These are phyloP conservation scores for Camponotus floridanus DNA, from an alignment of 1,140 invertebrate genomes.

Conservation along the genomic window DNA sequence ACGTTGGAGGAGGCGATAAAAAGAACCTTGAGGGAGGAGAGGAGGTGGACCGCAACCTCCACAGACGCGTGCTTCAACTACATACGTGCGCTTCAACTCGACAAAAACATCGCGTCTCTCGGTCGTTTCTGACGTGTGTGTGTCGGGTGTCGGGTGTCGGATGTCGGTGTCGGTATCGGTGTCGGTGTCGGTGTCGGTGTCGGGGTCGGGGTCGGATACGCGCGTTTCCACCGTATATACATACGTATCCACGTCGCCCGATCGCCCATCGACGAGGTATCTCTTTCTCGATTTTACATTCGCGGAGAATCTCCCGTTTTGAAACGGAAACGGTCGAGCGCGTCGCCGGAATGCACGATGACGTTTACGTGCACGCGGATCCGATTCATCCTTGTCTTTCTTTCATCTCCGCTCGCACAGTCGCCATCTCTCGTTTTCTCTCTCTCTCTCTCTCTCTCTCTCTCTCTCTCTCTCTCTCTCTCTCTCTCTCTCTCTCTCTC, in stretches of 20 bases:
- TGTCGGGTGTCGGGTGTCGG: too few species aligned
- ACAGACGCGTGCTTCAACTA: too few species aligned
- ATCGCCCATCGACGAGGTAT: background rate
- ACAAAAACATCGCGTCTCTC: background rate
- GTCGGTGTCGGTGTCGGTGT: too few species aligned
- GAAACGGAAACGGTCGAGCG: slow-evolving; percentile 3
- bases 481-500: background rate
- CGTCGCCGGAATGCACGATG: slow-evolving; percentile 22
- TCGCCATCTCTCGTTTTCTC: background rate
- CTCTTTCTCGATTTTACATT: background rate
- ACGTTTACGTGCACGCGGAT: slow-evolving; percentile 2
- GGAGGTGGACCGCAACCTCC: background rate
- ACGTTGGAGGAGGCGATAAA: background rate
- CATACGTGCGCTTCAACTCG: background rate
- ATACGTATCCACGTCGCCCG: background rate
- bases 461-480: background rate
- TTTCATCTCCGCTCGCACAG: background rate
- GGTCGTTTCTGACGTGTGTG: background rate
- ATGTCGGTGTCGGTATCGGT: too few species aligned
- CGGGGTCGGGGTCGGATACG: too few species aligned
- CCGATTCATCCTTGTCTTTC: slow-evolving; percentile 8
- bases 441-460: background rate
- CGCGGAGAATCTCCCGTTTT: background rate
- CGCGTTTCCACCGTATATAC: too few species aligned
- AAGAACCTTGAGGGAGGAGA: background rate